Evolutionary conservation across 2,888 invertebrate genomes (phyloP).

Genomic region (Fabriciana adippe): DNA sequence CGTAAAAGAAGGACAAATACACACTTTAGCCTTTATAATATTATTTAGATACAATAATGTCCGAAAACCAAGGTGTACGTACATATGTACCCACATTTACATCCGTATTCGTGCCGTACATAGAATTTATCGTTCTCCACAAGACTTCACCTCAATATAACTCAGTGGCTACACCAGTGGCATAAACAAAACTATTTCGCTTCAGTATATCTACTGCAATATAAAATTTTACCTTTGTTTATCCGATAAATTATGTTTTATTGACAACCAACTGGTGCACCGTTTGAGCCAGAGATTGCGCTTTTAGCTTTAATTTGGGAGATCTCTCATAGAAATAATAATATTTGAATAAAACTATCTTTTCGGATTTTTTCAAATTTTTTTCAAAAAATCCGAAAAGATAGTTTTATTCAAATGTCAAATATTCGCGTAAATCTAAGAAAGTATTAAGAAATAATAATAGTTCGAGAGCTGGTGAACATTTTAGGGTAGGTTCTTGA

Average conservation of each 20-base stretch:
- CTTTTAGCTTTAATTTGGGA: no score
- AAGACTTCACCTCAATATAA: constrained; percentile 25
- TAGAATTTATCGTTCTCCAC: constrained; percentile 28
- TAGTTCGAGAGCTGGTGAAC: no score
- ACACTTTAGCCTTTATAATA: background rate
- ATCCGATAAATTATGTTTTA: background rate
- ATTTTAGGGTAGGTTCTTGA: no score
- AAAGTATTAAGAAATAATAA: no score
- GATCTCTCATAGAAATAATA: no score
- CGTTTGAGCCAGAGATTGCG: no score
- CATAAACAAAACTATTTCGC: constrained; percentile 14
- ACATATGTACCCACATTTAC: constrained; percentile 3
- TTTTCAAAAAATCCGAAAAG: no score
- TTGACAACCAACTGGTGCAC: background rate
- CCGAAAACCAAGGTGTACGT: no score
- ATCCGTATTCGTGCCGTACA: constrained; percentile 13
- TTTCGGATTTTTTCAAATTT: no score
- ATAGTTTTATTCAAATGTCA: no score
- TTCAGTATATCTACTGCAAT: constrained; percentile 12
- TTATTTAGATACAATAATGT: background rate
- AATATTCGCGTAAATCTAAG: no score
- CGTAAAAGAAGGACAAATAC: background rate
- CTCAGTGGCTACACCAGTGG: constrained; percentile 17
- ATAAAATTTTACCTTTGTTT: constrained; percentile 1
- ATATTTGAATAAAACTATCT: no score